Conservation (phyloP, 2,797 vertebrate genomes). For the Arvicola amphibius region DNA sequence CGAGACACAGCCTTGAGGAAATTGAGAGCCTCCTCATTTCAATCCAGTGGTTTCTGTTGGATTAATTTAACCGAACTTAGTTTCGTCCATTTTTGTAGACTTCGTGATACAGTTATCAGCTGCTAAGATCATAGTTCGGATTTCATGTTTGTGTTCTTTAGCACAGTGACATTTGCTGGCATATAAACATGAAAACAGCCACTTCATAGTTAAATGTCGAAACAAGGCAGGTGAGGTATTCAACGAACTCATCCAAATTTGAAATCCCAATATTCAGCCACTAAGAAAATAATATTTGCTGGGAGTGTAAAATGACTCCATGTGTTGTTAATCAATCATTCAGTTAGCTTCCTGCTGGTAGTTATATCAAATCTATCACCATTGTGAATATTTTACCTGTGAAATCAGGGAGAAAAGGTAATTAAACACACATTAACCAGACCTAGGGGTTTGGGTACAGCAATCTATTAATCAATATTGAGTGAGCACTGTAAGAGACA, state of each 20-base stretch:
- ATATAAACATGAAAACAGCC: neutral
- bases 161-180: neutral
- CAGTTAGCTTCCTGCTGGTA: conserved; percentile 67
- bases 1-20: conserved; percentile 27
- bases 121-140: neutral
- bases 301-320: conserved; percentile 49
- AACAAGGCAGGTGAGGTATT: neutral
- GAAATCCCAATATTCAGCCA: conserved; percentile 48
- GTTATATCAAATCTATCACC: conserved; percentile 67
- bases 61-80: neutral
- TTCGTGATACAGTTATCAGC: neutral
- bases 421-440: conserved; percentile 79
- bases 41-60: neutral
- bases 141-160: conserved; percentile 38
- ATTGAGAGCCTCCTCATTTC: neutral
- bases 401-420: conserved; percentile 77
- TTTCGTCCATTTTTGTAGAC: neutral
- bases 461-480: conserved; percentile 79
- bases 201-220: neutral
- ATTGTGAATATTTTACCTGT: conserved; percentile 78
- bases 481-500: conserved; percentile 68
- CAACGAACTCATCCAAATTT: conserved; percentile 18
- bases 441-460: conserved; percentile 61
- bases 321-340: conserved; percentile 77
- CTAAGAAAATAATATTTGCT: conserved; percentile 56